phyloP scores from a whole-genome alignment of 2,797 vertebrate genomes.

The Aphelocoma californica region DNA sequence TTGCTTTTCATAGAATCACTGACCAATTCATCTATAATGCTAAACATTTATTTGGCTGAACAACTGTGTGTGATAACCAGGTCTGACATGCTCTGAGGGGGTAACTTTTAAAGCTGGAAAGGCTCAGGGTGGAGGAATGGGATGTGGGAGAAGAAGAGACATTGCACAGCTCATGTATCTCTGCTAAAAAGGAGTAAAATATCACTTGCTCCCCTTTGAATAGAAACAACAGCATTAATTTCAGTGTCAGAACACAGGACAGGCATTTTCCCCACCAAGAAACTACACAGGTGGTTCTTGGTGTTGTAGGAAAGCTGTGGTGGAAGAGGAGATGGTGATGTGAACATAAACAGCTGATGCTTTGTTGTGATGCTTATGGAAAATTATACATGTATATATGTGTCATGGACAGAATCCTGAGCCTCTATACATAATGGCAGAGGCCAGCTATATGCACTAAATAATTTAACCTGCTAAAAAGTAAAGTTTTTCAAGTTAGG shows the following conservation, averaged over 20 bases:
- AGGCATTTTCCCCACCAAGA: not conserved
- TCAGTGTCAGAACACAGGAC: too few species aligned
- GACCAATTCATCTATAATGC: not conserved
- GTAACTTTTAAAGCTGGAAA: not conserved
- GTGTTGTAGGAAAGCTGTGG: not conserved
- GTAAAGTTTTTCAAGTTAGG: not conserved
- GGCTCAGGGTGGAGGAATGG: not conserved
- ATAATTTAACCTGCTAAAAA: not conserved
- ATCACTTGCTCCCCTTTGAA: not conserved
- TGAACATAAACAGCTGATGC: not conserved
- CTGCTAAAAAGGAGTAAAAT: not conserved
- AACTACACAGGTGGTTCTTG: not conserved
- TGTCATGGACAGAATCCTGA: not conserved
- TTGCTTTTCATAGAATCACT: not conserved
- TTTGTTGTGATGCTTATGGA: not conserved
- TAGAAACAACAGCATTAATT: not conserved
- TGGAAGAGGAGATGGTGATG: not conserved
- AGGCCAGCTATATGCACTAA: too few species aligned
- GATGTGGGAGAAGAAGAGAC: not conserved
- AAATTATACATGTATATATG: not conserved
- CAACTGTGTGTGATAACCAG: not conserved
- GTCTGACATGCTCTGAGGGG: not conserved
- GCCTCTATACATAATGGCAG: not conserved
- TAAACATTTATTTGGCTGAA: not conserved
- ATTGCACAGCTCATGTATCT: not conserved